These are phyloP conservation scores for Tiaroga cobitis DNA, from an alignment of 2,797 vertebrate species.

Conservation along the genomic window DNA sequence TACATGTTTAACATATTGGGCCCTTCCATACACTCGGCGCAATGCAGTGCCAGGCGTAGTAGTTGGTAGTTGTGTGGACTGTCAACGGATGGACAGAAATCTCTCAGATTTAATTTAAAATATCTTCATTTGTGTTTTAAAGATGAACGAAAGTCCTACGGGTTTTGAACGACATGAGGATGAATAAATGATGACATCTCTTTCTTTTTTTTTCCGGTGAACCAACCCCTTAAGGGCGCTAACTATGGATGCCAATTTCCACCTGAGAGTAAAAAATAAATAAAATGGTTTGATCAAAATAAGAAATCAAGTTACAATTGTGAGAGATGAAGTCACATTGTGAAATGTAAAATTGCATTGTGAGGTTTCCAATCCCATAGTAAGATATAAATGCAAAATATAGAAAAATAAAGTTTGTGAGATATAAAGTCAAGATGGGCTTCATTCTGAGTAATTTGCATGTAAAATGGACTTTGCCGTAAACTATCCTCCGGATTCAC, in stretches of 20 bases:
- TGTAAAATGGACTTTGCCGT: not conserved
- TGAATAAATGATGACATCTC: not conserved
- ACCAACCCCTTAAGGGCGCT: not conserved
- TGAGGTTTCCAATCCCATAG: not conserved
- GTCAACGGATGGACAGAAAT: not conserved
- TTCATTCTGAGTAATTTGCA: not conserved
- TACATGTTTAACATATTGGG: not conserved
- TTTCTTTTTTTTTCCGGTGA: not conserved
- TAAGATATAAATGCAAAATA: not conserved
- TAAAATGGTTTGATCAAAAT: not conserved
- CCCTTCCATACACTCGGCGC: too few relatives aligned
- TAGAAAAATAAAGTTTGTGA: not conserved
- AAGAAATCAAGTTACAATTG: not conserved
- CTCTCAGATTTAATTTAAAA: not conserved
- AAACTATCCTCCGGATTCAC: not conserved
- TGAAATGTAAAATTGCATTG: not conserved
- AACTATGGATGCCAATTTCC: not conserved
- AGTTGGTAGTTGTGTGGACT: not conserved
- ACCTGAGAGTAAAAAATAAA: not conserved
- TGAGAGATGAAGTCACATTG: not conserved
- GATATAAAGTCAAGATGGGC: not conserved
- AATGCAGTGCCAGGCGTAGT: too few relatives aligned
- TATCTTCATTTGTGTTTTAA: not conserved
- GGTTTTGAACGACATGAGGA: not conserved
- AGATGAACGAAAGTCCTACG: not conserved